These are phyloP conservation scores for Pycnomerus fuliginosus DNA, from an alignment of 2,888 invertebrate genomes.

Conservation along the genomic window DNA sequence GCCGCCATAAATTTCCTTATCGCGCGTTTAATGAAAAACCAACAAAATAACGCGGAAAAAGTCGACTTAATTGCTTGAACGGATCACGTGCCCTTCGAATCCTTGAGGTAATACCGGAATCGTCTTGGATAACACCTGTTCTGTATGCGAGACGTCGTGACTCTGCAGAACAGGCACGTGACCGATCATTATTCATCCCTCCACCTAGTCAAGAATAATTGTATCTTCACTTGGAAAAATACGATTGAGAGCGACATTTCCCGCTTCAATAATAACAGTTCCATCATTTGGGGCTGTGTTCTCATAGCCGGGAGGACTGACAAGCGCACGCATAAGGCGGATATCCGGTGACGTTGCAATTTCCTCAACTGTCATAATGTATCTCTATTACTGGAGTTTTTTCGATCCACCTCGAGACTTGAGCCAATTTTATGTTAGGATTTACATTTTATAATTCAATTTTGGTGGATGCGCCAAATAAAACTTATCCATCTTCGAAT, in stretches of 20 bases:
- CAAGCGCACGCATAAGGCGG: conserved; percentile 16
- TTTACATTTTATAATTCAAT: no score
- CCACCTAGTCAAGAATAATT: no score
- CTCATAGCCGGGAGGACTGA: conserved; percentile 2
- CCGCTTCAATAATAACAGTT: conserved; percentile 9
- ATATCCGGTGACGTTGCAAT: conserved; percentile 22
- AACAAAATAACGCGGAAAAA: no score
- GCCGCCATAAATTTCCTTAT: neutral
- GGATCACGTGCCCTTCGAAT: conserved; percentile 16
- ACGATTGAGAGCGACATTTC: no score
- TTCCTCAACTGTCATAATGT: conserved; percentile 24
- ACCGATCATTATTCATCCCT: no score
- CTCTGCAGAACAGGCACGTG: conserved; percentile 10
- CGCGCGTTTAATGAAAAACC: no score
- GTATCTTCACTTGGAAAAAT: no score
- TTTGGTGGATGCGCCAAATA: no score
- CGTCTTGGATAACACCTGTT: conserved; percentile 27
- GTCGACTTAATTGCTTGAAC: conserved; percentile 11
- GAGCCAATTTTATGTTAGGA: no score
- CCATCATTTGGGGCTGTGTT: conserved; percentile 4
- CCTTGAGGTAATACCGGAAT: conserved; percentile 17
- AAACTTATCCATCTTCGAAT: no score
- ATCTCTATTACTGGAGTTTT: conserved; percentile 20
- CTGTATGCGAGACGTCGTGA: conserved; percentile 20
- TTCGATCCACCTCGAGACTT: no score